These are phyloP conservation scores for Paramormyrops kingsleyae DNA, from an alignment of 2,113 vertebrate species.

Conservation along the genomic window DNA sequence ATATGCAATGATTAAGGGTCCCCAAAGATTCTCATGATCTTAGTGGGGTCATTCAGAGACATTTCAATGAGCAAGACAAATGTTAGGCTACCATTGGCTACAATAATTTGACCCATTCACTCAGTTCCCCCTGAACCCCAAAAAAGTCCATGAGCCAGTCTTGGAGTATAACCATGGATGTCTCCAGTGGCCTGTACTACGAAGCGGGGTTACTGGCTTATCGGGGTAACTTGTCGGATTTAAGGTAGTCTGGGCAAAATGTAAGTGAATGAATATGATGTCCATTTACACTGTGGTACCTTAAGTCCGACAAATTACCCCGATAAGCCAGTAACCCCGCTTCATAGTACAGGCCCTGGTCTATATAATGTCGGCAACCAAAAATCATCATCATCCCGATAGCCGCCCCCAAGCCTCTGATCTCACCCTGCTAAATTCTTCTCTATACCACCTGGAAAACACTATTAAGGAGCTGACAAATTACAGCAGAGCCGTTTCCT, in stretches of 20 bases:
- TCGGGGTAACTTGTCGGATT: too few relatives aligned
- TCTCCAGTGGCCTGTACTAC: conserved; percentile 8
- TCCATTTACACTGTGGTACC: too few relatives aligned
- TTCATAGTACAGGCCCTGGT: neutral
- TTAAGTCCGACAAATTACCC: too few relatives aligned
- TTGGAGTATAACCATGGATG: conserved; percentile 38
- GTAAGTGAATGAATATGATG: too few relatives aligned
- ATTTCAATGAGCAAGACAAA: neutral
- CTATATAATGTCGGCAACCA: conserved; percentile 32
- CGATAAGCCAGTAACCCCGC: too few relatives aligned
- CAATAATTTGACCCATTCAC: neutral
- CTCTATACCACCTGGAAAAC: conserved; percentile 37
- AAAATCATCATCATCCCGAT: conserved; percentile 29
- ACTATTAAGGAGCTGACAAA: conserved; percentile 34
- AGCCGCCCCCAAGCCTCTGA: conserved; percentile 25
- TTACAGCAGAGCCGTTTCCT: conserved; percentile 29
- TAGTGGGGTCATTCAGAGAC: neutral
- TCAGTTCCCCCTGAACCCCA: conserved; percentile 13
- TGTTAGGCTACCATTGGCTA: neutral
- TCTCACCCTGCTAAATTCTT: too few relatives aligned
- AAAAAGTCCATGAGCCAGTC: conserved; percentile 19
- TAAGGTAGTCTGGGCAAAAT: too few relatives aligned
- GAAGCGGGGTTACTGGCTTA: too few relatives aligned
- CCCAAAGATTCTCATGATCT: neutral
- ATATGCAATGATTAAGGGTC: neutral